Base-by-base conservation (phyloP, 2,888 invertebrate species). In the Mamestra brassicae region DNA sequence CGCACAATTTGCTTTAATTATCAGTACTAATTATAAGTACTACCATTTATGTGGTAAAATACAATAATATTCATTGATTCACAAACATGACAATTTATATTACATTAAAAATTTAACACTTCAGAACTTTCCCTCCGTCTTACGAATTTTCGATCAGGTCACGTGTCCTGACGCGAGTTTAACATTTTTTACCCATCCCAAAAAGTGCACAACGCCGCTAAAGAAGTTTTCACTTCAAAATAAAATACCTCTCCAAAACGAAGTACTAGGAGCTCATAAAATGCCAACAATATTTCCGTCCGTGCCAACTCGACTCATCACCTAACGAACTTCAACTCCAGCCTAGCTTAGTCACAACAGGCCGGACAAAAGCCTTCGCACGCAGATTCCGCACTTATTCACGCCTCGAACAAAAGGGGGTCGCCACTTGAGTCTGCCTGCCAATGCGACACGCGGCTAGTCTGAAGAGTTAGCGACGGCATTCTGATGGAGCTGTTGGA, bases 321-420 rank as follows among this genome's bases (percentile, higher is more conserved):
- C 38, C 66, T 75, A 52, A 57, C 72, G 15, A 64, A 57, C 68
- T 62, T 67, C 67, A 65, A 64, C 36, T 10, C n/a, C 13, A 34
- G n/a, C 47, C 26, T 52, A 55, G 38, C 57, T n/a, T 69, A 63
- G 60, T 69, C 52, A 71, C n/a, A 71, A 70, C 36, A 62, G 45
- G 0, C 52, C 57, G 63, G n/a, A 86, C 76, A 76, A 83, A 83
- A 74, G 76, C 47, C 54, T 71, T 75, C 60, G 74, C 79, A 78
- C 77, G 76, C 80, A 86, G 81, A 89, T 88, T 84, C 86, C 86
- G 77, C 74, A 81, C 84, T 90, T 89, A 89, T 87, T 89, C 90
- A 89, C 81, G 74, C 76, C 75, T 81, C 79, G 68, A 88, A 83
- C 84, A 90, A 90, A 90, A 87, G 86, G 38, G 58, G 61, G 62